Evolutionary conservation across 2,113 vertebrate genomes (phyloP), one percentile per base, ranked within the genome.

Genomic region (Indicator indicator): DNA sequence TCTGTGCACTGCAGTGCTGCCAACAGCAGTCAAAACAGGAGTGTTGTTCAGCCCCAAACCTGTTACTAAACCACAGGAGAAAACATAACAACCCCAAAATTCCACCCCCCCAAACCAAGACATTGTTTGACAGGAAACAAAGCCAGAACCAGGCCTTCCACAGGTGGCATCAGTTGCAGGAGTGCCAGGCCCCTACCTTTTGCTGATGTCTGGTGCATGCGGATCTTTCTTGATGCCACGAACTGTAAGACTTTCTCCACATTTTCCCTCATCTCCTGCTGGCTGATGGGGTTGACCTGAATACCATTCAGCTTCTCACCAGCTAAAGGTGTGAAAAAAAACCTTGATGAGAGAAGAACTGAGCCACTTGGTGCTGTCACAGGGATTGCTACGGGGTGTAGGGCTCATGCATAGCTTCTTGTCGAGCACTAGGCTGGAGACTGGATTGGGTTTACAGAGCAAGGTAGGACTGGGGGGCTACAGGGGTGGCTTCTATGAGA

Each of bases 131-230:
- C 2, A 24, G 6, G 18, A 82, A 90, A 46, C 40, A 78, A 63
- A 18, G 40, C 6, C 19, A 83, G 21, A 50, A 74, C 6, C 5
- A 32, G 21, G 10, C 36, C 54, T 44, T 33, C 8, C 62, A 1
- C 11, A 54, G 36, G 17, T 5, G 1, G 26, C 65, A n/a, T 17
- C 32, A 68, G 16, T 42, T 23, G 62, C 28, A 40, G 21, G 3
- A 4, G 17, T 17, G 2, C 16, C 33, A 27, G 58, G 11, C 32
- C 48, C n/a, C 69, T 81, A 99, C 99, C 99, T 98, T 98, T 98
- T n/a, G 99, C 98, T 7, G 99, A 99, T 2, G 98, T 99, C 97
- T 99, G 99, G 65, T 99, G 99, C 99, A 99, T 99, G 20, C 99
- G 98, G 93, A 99, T 99, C 94, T 98, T 98, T 93, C 98, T 99